Evolutionary conservation across 1,140 invertebrate genomes (phyloP), one percentile per base, ranked within the genome.

Genomic region (Ctenoplectra terminalis): DNA sequence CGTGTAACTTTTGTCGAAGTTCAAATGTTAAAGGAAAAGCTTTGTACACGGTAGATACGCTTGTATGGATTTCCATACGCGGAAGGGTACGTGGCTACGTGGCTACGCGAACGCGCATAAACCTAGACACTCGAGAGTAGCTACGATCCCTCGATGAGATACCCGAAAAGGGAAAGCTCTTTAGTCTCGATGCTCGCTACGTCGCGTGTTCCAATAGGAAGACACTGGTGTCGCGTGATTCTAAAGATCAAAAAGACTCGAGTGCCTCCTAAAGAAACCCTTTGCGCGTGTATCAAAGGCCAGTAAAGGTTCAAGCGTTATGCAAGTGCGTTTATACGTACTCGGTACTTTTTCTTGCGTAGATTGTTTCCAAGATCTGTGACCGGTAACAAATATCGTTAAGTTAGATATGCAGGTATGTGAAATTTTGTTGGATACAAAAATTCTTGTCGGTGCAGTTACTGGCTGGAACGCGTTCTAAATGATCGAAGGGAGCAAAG

Each of bases 71-170:
- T 56, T 29, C 15, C 34, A 13, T n/a, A 5, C 13, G 37, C 2
- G 5, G 34, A 26, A n/a, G 48, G n/a, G 37, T 34, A 13, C 37
- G 31, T 7, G 13, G 15, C n/a, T n/a, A n/a, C n/a, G n/a, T n/a
- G n/a, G 29, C 13, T 60, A 78, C 75, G 75, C 48, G 66, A 26
- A 48, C 40, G 52, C 31, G 52, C 75, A 78, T 78, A 78, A 70
- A 70, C 37, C 40, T 29, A 31, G 17, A 58, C 8, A 31, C 52
- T 48, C 29, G 52, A 69, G 75, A 31, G 29, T 43, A 17, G 34
- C 31, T 29, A 26, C 31, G 56, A 67, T 67, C 40, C 37, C 31
- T 75, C 58, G 72, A 48, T n/a, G 20, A 17, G 48, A 23, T 67
- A 17, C 26, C 50, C 37, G 26, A 54, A 67, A 76, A 76, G 50